Percentiles rank a stretch among this genome's conserved stretches.
Evolutionary conservation across 2,888 invertebrate species (phyloP).

Genomic region (Drosophila vallismaia): DNA sequence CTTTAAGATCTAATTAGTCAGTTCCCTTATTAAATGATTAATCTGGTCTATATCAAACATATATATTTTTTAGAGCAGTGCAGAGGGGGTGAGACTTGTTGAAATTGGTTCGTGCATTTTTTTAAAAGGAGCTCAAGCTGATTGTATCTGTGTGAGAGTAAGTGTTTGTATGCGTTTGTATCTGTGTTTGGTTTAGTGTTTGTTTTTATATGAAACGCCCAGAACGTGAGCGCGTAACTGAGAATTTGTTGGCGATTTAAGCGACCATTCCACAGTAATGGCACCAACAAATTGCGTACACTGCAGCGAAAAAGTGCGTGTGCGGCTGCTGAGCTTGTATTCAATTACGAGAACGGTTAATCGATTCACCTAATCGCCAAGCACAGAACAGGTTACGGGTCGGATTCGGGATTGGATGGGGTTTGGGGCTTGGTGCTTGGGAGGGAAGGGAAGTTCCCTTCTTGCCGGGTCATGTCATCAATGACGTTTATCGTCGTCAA

Average conservation of each 20-base stretch:
- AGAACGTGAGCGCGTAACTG: conserved; percentile 50
- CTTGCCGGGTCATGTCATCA: conserved; percentile 29
- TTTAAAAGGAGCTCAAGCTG: conserved; percentile 41
- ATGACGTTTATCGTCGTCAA: conserved; percentile 34
- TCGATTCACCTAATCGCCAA: conserved; percentile 36
- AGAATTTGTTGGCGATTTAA: conserved; percentile 52
- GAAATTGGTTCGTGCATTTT: conserved; percentile 42
- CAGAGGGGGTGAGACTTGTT: conserved; percentile 27
- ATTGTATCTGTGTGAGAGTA: conserved; percentile 23
- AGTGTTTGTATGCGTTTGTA: conserved; percentile 4
- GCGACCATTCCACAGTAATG: conserved; percentile 32
- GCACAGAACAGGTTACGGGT: conserved; percentile 2
- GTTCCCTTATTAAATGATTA: neutral
- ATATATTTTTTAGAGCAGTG: conserved; percentile 4
- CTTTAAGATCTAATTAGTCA: neutral
- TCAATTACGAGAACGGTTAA: conserved; percentile 37
- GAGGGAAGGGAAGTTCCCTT: neutral
- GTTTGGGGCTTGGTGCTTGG: neutral
- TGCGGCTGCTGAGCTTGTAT: conserved; percentile 30
- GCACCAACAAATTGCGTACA: conserved; percentile 40
- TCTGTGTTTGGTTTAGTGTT: conserved; percentile 13
- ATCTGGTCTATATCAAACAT: neutral
- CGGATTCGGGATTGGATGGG: neutral
- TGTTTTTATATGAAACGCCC: conserved; percentile 18
- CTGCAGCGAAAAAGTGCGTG: conserved; percentile 32